Evolutionary conservation across 2,888 invertebrate genomes (phyloP), one percentile per base, ranked within the genome.

Genomic region (Heliconius ethilla): DNA sequence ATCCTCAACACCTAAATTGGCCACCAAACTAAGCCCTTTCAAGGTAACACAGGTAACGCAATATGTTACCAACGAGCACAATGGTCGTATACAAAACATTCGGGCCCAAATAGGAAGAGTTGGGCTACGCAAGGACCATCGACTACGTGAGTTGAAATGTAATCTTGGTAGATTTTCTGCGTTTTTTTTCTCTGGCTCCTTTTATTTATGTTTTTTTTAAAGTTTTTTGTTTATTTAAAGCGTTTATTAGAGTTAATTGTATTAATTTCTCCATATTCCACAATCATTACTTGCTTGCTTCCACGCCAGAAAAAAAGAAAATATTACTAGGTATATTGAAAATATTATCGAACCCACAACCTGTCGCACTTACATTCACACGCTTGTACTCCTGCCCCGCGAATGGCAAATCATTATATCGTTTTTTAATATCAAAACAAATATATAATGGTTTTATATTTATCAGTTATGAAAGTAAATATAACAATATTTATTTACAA

Each of bases 61-160:
- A 77, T 75, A 78, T 73, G 78, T 73, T 76, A 75, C 67, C 67
- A 72, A 29, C 29, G 67, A 40, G 69, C 45, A 75, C 75, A 75
- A 73, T 73, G 69, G 25, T 63, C 63, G 65, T 74, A 65, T 65
- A 74, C 74, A 74, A 65, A 27, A 40, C 63, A 29, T 74, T 65
- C 27, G 18, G 45, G 15, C 59, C 72, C n/a, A 72, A 72, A 65
- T 45, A 29, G 63, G 40, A 65, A 62, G 6, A 45, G 62, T 74
- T 40, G 59, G 59, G 33, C 74, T 65, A 27, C 63, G n/a, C 74
- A 65, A 74, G 65, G 74, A 63, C 40, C 65, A 29, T 74, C 62
- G 65, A 65, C 62, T 65, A 74, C 74, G 74, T 74, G 74, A 74
- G 27, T 29, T 74, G 74, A 74, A 74, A 65, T 2, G 40, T 63